phyloP scores from a whole-genome alignment of 2,888 invertebrate genomes.

The Tolmerus cingulatus region DNA sequence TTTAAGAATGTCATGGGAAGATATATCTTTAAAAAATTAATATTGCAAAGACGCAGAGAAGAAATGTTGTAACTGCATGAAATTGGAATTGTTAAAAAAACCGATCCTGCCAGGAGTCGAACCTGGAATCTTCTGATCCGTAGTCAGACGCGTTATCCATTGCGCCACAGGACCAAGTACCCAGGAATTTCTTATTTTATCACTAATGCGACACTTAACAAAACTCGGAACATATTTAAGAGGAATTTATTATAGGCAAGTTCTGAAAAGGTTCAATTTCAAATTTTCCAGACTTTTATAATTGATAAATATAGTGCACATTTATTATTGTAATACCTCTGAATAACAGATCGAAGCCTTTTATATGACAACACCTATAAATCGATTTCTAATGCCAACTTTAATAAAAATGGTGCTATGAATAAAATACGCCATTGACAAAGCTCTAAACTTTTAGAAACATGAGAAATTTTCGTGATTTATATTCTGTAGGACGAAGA shows the following conservation, averaged over 20 bases:
- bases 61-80: not conserved
- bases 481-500: no score
- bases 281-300: not conserved
- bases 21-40: not conserved
- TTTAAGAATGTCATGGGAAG: not conserved
- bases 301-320: not conserved
- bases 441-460: no score
- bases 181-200: not conserved
- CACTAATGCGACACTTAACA: not conserved
- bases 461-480: no score
- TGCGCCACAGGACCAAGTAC: constrained; percentile 37
- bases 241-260: no score
- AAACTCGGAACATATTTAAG: no score
- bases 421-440: no score
- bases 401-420: no score
- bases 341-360: not conserved
- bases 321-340: not conserved
- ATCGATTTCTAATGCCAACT: no score
- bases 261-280: not conserved
- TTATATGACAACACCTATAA: no score
- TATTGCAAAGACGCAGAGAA: not conserved
- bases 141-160: constrained; percentile 45
- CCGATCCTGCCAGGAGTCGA: constrained; percentile 38
- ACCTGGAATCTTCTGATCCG: constrained; percentile 46
- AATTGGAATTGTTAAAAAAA: not conserved